Base-by-base conservation (phyloP, 2,797 vertebrate species). In the Anabas testudineus region DNA sequence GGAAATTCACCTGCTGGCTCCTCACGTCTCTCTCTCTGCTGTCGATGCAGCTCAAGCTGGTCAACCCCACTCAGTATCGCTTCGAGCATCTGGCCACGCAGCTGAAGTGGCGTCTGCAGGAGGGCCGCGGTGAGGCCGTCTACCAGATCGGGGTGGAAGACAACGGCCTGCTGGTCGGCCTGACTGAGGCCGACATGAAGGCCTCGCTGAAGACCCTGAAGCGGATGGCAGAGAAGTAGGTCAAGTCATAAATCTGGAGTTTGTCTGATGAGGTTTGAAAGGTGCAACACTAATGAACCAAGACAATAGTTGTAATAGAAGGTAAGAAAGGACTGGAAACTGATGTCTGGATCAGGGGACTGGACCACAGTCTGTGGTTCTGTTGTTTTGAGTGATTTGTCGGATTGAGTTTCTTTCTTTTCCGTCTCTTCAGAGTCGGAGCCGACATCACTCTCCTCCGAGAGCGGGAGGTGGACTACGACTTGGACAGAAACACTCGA, bases 81-180 rank as follows among this genome's bases (percentile, higher is more conserved):
- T 98, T 99, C 42, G 97, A 99, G 89, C 97, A 99, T 83, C 89
- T 99, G 87, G 97, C 98, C 85, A 99, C 97, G 0, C 97, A 99
- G 92, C 95, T 99, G 90, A 99, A 99, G 89, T 99, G 97, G 97
- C 92, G 97, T 0, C 95, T 99, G 9, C 97, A 99, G 91, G 97
- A 99, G 85, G 97, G 97, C 34, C 95, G 96, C 0, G 97, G 97
- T 0, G 97, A 99, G 91, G 97, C 97, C 0, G 96, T 98, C 56
- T 99, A 99, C 83, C 97, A 99, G 93, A 99, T 99, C 0, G 97
- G 97, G 0, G 97, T 99, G 77, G 97, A 99, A 80, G 97, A 99
- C 93, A 98, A 98, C 0, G 97, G 97, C 48, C 92, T 98, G 83
- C 93, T 99, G 89, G 97, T 98, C 28, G 97, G 97, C 36, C 95